Evolutionary conservation across 2,113 vertebrate species (phyloP).

Genomic region (Choloepus hoffmanni): DNA sequence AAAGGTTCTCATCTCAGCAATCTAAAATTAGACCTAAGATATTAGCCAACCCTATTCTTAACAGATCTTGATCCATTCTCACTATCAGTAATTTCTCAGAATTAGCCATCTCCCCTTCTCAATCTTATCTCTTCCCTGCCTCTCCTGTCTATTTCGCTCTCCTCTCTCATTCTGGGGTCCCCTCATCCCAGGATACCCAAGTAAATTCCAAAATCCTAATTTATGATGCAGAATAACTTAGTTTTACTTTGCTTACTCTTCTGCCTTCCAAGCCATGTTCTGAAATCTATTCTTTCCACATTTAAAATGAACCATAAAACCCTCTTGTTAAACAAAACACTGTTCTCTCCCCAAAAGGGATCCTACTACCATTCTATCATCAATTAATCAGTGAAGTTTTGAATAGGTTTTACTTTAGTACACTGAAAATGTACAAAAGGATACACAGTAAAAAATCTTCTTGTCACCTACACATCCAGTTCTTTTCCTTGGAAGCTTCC

Average conservation of each 20-base stretch:
- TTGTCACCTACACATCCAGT: not conserved
- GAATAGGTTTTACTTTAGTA: conserved; percentile 21
- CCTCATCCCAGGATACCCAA: not conserved
- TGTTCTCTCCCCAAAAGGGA: not conserved
- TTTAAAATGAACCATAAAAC: conserved; percentile 2
- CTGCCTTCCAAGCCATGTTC: not conserved
- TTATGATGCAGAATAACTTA: not conserved
- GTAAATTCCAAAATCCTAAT: not conserved
- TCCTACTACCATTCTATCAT: not conserved
- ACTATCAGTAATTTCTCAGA: not conserved
- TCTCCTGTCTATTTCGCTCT: not conserved
- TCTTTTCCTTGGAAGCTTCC: not conserved
- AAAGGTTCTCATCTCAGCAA: not conserved
- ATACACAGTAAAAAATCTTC: too few relatives aligned
- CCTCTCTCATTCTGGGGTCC: not conserved
- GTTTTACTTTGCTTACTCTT: not conserved
- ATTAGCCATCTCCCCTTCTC: not conserved
- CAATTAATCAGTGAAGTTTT: conserved; percentile 7
- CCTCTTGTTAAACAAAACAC: not conserved
- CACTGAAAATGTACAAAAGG: not conserved
- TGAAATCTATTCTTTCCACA: not conserved
- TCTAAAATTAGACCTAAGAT: not conserved
- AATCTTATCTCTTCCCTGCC: too few relatives aligned
- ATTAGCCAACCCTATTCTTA: not conserved
- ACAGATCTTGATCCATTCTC: not conserved